Conservation (phyloP, 2,888 invertebrate species). For the Apoda limacodes region DNA sequence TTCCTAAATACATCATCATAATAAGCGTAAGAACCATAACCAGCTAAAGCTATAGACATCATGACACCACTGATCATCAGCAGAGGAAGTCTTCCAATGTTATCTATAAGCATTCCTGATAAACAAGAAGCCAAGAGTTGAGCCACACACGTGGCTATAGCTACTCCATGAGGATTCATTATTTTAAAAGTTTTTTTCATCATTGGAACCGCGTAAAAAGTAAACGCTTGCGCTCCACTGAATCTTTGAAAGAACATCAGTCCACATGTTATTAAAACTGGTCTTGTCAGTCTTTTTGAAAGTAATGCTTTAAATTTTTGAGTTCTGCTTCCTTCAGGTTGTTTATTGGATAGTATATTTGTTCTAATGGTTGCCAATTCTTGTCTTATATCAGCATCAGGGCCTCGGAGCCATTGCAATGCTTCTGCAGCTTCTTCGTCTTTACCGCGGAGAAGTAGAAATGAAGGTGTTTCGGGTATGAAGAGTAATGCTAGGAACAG, state of each 20-base stretch:
- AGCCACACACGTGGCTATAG: constrained; percentile 85
- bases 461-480: constrained; percentile 91
- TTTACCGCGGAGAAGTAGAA: constrained; percentile 78
- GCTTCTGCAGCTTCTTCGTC: constrained; percentile 81
- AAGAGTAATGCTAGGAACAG: constrained; percentile 80
- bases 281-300: constrained; percentile 67
- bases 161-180: constrained; percentile 84
- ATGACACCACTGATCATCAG: constrained; percentile 85
- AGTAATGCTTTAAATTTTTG: constrained; percentile 46
- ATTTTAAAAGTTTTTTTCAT: constrained; percentile 85
- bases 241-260: constrained; percentile 91
- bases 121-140: constrained; percentile 85
- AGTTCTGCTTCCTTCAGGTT: constrained; percentile 40
- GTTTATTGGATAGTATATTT: constrained; percentile 71
- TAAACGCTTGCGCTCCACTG: constrained; percentile 85
- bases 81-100: constrained; percentile 85
- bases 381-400: constrained; percentile 79
- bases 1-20: constrained; percentile 74
- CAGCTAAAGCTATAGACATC: constrained; percentile 86
- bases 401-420: constrained; percentile 83
- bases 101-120: constrained; percentile 86
- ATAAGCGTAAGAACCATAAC: constrained; percentile 87
- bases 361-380: constrained; percentile 79
- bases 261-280: constrained; percentile 84
- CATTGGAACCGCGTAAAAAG: constrained; percentile 87